A percentile compares a stretch with the other conserved stretches of the same genome.
Conservation (phyloP, 2,888 invertebrate genomes). For the Atrina japonica region DNA sequence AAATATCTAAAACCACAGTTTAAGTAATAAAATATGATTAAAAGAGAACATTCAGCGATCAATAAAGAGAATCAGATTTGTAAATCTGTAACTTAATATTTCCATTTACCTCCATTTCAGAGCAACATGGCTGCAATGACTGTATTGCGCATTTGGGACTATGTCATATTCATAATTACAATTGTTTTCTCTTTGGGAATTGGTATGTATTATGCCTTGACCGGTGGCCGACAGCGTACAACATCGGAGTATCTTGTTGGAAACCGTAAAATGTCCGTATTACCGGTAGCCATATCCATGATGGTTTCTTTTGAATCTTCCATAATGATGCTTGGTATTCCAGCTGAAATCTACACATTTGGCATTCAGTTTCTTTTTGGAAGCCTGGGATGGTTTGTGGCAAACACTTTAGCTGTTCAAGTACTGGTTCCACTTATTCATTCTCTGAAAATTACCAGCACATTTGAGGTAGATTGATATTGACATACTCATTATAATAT, state of each 20-base stretch:
- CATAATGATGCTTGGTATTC: conserved; percentile 65
- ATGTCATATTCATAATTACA: conserved; percentile 32
- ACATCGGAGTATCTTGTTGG: conserved; percentile 39
- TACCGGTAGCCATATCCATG: conserved; percentile 44
- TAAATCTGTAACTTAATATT: no score
- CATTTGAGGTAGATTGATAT: conserved; percentile 68
- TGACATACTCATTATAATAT: no score
- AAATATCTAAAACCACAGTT: no score
- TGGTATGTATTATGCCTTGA: conserved; percentile 37
- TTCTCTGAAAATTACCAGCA: conserved; percentile 59
- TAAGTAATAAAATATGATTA: no score
- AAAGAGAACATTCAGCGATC: no score
- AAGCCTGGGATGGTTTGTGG: conserved; percentile 44
- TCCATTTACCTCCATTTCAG: no score
- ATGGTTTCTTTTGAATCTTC: conserved; percentile 65
- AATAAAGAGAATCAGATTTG: no score
- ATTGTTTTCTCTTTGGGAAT: conserved; percentile 36
- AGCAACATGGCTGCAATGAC: no score
- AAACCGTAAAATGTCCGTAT: conserved; percentile 37
- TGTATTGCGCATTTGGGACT: conserved; percentile 30
- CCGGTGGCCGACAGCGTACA: conserved; percentile 38
- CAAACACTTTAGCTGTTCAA: conserved; percentile 47
- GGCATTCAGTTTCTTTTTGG: conserved; percentile 51
- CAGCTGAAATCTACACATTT: conserved; percentile 61
- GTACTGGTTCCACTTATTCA: conserved; percentile 58